Evolutionary conservation across 2,888 invertebrate genomes (phyloP), one percentile per base, ranked within the genome.

Genomic region (Papilio elwesi): DNA sequence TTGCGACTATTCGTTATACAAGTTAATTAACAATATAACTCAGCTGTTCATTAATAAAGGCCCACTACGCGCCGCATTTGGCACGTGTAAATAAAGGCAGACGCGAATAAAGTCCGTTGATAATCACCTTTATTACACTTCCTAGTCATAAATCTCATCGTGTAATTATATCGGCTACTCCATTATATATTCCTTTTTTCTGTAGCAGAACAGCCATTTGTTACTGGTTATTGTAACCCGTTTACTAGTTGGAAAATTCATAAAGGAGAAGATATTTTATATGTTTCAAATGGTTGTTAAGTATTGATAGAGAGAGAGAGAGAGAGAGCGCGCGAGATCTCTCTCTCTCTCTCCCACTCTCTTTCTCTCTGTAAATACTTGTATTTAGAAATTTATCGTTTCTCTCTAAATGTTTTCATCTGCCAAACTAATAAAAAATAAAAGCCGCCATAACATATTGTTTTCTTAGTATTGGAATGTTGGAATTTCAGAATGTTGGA

Each of bases 81-180:
- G 75, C 77, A 73, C 75, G 74, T 75, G 76, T 74, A 74, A 76
- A 76, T 75, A 78, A 77, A 78, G 77, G 79, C 78, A 74, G 77
- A 76, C 75, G 70, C 74, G 75, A 75, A 79, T 77, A 78, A 76
- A 77, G 75, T 74, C 77, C 78, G 82, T 81, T 80, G 78, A 82
- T 80, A 82, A 81, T 83, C 80, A 73, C 75, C 76, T 83, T 84
- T 82, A 85, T 83, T 81, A 77, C 82, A 77, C 86, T 87, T 87
- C 85, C 87, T 81, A 74, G 85, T 83, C 77, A 82, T 87, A 86
- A 87, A 86, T 87, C 81, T 78, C 74, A 75, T 76, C 74, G 74
- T 70, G 76, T 77, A 78, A 78, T 76, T 74, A 75, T 74, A 74
- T 75, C 71, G 75, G 71, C 64, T 69, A 51, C 62, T 62, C 70